Evolutionary conservation across 2,797 vertebrate species (phyloP).

Genomic region (Microctenopoma stevenorrisi): DNA sequence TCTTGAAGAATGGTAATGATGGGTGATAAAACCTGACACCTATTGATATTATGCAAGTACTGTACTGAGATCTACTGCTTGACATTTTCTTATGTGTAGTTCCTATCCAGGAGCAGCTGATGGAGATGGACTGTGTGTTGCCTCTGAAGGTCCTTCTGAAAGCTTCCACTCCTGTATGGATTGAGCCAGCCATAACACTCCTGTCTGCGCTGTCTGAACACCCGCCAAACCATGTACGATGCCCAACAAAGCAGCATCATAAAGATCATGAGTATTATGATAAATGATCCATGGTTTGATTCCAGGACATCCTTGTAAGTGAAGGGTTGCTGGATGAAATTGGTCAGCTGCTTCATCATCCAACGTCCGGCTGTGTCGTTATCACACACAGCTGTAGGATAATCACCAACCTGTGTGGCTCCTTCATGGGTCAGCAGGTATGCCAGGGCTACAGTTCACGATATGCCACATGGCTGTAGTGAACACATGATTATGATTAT

Average conservation of each 20-base stretch:
- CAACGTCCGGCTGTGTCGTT: constrained; percentile 69
- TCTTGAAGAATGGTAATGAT: constrained; percentile 83
- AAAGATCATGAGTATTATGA: background rate
- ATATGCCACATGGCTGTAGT: background rate
- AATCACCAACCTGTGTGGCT: constrained; percentile 76
- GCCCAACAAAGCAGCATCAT: too few species aligned
- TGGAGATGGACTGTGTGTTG: constrained; percentile 77
- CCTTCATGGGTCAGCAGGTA: constrained; percentile 71
- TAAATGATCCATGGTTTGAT: constrained; percentile 19
- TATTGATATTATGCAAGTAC: background rate
- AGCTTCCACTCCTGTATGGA: constrained; percentile 56
- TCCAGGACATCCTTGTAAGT: constrained; percentile 77
- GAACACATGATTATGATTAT: background rate
- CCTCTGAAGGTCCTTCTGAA: constrained; percentile 77
- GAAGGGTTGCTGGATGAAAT: constrained; percentile 79
- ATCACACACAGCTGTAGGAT: constrained; percentile 77
- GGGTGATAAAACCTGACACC: background rate
- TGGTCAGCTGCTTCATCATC: constrained; percentile 71
- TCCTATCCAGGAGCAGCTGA: constrained; percentile 77
- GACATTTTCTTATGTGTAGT: constrained; percentile 62
- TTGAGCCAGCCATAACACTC: constrained; percentile 75
- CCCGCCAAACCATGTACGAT: constrained; percentile 71
- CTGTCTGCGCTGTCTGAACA: constrained; percentile 82
- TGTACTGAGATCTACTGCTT: background rate
- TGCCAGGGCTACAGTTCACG: background rate